Percentiles rank a stretch among this genome's conserved stretches.
Conservation (phyloP, 23 tunicate genomes). For the Halocynthia roretzi region DNA sequence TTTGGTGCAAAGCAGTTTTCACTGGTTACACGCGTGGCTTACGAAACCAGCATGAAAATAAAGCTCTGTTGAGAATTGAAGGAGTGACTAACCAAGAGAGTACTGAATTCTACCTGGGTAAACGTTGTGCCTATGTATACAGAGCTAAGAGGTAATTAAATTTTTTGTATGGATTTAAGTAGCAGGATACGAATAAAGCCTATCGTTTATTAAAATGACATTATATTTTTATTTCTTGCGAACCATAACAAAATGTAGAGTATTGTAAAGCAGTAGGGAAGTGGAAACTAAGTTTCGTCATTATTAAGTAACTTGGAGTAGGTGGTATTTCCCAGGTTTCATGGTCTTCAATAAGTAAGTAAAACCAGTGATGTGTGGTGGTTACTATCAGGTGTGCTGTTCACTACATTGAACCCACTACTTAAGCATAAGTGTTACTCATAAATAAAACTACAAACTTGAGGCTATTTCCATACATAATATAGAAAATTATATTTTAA, state of each 20-base stretch:
- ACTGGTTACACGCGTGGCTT: constrained; percentile 96
- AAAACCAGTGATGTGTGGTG: too few species aligned
- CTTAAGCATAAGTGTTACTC: too few species aligned
- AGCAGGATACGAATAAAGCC: neutral
- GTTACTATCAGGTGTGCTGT: too few species aligned
- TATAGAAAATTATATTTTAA: too few species aligned
- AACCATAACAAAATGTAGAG: neutral
- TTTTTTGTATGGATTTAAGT: neutral
- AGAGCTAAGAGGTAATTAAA: constrained; percentile 65
- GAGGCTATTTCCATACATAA: too few species aligned
- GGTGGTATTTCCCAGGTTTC: too few species aligned
- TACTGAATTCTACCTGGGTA: constrained; percentile 89
- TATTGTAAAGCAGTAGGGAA: neutral
- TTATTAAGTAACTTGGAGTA: too few species aligned
- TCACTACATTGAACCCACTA: too few species aligned
- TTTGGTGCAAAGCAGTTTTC: constrained; percentile 86
- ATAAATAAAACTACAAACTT: too few species aligned
- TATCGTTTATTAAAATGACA: neutral
- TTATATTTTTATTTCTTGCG: neutral
- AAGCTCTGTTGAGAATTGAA: constrained; percentile 81
- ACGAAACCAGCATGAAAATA: constrained; percentile 75
- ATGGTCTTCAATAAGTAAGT: too few species aligned
- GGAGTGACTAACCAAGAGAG: constrained; percentile 61
- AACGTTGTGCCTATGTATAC: constrained; percentile 92
- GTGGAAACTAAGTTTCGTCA: neutral